These are phyloP conservation scores for Micronycteris hirsuta DNA, from an alignment of 2,113 vertebrate species.

Conservation along the genomic window DNA sequence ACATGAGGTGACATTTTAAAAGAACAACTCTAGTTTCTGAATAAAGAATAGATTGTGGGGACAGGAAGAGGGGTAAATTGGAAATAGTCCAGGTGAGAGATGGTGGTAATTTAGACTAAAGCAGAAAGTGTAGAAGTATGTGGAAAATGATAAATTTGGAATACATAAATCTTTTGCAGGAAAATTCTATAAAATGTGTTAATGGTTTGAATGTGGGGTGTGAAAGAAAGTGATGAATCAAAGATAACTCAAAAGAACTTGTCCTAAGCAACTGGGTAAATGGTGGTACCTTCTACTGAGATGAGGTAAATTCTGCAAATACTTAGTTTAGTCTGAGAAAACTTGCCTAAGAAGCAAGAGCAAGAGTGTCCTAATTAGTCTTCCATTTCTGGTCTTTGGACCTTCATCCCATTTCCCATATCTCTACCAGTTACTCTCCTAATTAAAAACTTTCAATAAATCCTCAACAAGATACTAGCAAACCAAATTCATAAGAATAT, in stretches of 20 bases:
- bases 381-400: neutral
- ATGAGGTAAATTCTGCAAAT: neutral
- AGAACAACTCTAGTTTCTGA: neutral
- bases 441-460: constrained; percentile 6
- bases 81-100: neutral
- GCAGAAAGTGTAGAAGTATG: neutral
- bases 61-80: neutral
- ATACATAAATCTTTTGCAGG: neutral
- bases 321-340: neutral
- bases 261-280: neutral
- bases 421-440: neutral
- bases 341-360: neutral
- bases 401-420: neutral
- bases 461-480: neutral
- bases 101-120: neutral
- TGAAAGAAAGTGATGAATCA: neutral
- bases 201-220: neutral
- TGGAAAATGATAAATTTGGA: neutral
- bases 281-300: neutral
- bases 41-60: neutral
- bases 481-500: neutral
- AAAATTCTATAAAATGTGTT: neutral
- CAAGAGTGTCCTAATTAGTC: neutral
- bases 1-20: neutral
- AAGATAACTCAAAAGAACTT: neutral